Evolutionary conservation across 2,797 vertebrate genomes (phyloP), one percentile per base, ranked within the genome.

Genomic region (Coregonus ussuriensis): DNA sequence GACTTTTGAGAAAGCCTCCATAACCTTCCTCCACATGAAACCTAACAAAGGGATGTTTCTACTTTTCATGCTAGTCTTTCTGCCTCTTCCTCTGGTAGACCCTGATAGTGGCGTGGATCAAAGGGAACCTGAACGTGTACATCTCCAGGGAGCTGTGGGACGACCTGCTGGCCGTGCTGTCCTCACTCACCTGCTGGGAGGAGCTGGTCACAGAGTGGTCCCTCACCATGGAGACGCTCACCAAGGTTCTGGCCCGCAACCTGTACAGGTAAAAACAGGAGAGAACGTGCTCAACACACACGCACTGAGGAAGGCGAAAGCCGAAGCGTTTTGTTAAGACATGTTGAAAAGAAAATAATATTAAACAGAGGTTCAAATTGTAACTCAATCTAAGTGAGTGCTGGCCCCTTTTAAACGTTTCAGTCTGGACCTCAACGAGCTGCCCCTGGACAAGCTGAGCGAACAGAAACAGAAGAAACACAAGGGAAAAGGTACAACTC

Each of bases 391-490:
- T 47, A 47, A 47, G 41, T 47, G 41, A 47, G 41, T 47, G 2
- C 41, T 47, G 41, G 9, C 9, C 41, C 41, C 41, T 47, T 18
- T 63, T 63, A 25, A 63, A 18, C 3, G 7, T 7, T 63, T 3
- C 21, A 63, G 59, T 63, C 94, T 99, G 80, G 98, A 99, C 91
- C 94, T 99, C 79, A 95, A 96, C 81, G 97, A 99, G 88, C 91
- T 99, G 62, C 98, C 98, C 0, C 87, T 99, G 90, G 98, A 99
- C 93, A 99, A 99, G 82, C 93, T 99, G 83, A 99, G 98, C 88
- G 98, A 99, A 87, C 98, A 99, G 92, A 99, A 99, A 81, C 97
- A 96, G 93, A 99, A 99, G 93, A 99, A 99, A 78, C 97, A 99
- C 87, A 99, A 99, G 94, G 98, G 98, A 88, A 99, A 98, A 98